Evolutionary conservation across 1,140 invertebrate species (phyloP).

Genomic region (Galendromus occidentalis): DNA sequence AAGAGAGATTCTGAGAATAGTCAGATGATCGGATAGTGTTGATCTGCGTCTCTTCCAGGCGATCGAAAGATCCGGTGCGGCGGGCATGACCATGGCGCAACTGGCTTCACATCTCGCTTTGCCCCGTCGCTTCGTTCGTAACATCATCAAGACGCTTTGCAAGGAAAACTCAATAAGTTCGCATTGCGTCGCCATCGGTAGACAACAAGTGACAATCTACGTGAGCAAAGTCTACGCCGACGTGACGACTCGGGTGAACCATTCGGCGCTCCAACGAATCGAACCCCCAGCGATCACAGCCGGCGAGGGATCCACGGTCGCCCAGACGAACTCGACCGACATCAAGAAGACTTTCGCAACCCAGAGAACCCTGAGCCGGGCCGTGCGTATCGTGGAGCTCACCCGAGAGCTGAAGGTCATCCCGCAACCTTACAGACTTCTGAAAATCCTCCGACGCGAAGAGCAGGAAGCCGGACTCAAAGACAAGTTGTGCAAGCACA

Average conservation of each 20-base stretch:
- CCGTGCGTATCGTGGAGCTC: not conserved
- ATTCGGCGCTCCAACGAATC: not conserved
- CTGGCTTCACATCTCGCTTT: not conserved
- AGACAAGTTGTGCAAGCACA: not conserved
- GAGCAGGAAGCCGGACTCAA: not conserved
- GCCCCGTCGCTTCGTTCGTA: not conserved
- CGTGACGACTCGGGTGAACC: not conserved
- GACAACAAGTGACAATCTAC: constrained; percentile 7
- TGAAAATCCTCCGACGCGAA: not conserved
- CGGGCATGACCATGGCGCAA: not conserved
- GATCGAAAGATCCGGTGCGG: not conserved
- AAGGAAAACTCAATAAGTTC: not conserved
- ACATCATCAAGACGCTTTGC: not conserved
- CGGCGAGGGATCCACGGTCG: not conserved
- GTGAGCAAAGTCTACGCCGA: constrained; percentile 5
- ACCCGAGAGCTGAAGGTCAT: not conserved
- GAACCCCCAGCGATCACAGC: not conserved
- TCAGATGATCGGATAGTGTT: not conserved
- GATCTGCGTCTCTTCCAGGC: not conserved
- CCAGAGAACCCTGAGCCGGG: not conserved
- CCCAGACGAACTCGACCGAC: not conserved
- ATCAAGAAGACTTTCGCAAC: not conserved
- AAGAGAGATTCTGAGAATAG: not conserved
- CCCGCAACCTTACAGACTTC: not conserved
- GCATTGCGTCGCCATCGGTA: not conserved